Base-by-base conservation (phyloP, 1,140 invertebrate species). In the Zophobas morio region DNA sequence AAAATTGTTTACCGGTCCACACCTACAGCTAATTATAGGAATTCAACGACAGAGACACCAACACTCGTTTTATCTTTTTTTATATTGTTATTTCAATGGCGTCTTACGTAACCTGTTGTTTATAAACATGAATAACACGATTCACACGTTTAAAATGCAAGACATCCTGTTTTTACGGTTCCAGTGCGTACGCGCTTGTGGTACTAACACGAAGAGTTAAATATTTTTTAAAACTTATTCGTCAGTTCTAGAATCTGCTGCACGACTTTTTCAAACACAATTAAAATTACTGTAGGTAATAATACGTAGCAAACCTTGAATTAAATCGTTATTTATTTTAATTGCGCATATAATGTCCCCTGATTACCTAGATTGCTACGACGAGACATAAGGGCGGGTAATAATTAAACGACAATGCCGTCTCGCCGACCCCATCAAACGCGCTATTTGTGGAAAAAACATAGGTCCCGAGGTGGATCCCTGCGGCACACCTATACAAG, bases 71-170 rank as follows among this genome's bases (percentile, higher is more conserved):
- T 2, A 6, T n/a, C 37, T 37, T 34, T n/a, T 63, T 63, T 40
- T 63, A 40, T 35, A 35, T 36, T 4, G 56, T 34, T 63, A 42
- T 39, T 63, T 63, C n/a, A 63, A 51, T 4, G 6, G 42, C 49
- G 49, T 20, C 8, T 63, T 63, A 40, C 57, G 57, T 42, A 66
- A 66, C 60, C 33, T 42, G 37, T 42, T 66, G 60, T 66, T 40
- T 40, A 42, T 66, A 66, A 66, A 66, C 60, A 66, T 42, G 40
- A 42, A n/a, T 20, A 20, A 66, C 60, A 36, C 56, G 8, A 32
- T 53, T 2, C 8, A 39, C 36, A 37, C 35, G 36, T 63, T 6
- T 39, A 39, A 51, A 2, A 51, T 51, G 32, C 5, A 63, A 63
- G 36, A 63, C 57, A 39, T 63, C 35, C 36, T 63, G 57, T 56